A percentile compares a stretch with the other conserved stretches of the same genome.
Conservation (phyloP, 2,797 vertebrate genomes). For the Naso thynnoides region DNA sequence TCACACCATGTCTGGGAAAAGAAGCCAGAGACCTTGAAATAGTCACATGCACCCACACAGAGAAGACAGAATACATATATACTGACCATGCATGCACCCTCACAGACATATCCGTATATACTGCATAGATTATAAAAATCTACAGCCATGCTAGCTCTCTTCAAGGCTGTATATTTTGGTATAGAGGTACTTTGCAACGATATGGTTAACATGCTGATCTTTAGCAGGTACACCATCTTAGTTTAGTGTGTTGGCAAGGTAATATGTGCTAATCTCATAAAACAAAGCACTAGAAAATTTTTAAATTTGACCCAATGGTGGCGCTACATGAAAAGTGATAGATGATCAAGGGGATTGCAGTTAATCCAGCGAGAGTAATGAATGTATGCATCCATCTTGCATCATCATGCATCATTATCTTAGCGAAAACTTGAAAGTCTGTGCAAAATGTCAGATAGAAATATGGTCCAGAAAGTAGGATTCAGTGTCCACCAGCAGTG, state of each 20-base stretch:
- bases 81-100: background rate
- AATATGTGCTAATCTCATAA: background rate
- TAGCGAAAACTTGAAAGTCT: too few species aligned
- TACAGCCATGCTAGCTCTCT: background rate
- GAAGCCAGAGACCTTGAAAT: conserved; percentile 23
- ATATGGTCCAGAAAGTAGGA: too few species aligned
- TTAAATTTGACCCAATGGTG: background rate
- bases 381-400: too few species aligned
- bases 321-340: background rate
- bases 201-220: background rate
- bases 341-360: background rate
- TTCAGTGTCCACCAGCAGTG: too few species aligned
- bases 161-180: background rate
- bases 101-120: background rate
- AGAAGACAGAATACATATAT: background rate
- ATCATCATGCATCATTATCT: too few species aligned
- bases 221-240: background rate
- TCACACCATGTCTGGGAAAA: conserved; percentile 18
- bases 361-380: too few species aligned
- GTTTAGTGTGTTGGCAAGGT: background rate
- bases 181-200: too few species aligned
- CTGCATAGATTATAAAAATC: background rate
- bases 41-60: background rate
- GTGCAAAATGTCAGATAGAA: too few species aligned
- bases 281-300: background rate